phyloP scores from a whole-genome alignment of 2,888 invertebrate genomes.

The Ptychoptera contaminata region DNA sequence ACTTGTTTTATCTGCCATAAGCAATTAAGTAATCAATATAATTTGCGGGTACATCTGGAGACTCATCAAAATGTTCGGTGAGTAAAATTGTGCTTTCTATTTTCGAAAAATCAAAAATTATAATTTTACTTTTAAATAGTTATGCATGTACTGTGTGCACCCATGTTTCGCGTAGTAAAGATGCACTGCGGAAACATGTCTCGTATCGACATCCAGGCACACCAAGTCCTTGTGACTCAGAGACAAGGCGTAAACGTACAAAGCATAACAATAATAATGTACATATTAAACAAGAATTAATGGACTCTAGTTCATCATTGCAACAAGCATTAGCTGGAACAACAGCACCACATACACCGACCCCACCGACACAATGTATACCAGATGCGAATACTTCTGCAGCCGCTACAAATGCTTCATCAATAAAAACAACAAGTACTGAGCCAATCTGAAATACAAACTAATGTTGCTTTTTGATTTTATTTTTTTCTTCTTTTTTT shows the following conservation, averaged over 20 bases:
- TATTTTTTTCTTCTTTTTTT: too few relatives aligned
- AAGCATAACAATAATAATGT: slow-evolving; percentile 17
- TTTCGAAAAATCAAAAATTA: too few relatives aligned
- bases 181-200: slow-evolving; percentile 76
- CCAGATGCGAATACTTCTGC: not conserved
- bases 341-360: slow-evolving; percentile 8
- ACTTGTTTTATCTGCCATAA: slow-evolving; percentile 76
- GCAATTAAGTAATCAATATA: slow-evolving; percentile 80
- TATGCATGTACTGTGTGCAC: slow-evolving; percentile 77
- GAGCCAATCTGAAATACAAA: not conserved
- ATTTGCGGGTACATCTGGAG: slow-evolving; percentile 77
- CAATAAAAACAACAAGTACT: not conserved
- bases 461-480: too few relatives aligned
- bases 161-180: slow-evolving; percentile 74
- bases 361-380: slow-evolving; percentile 4
- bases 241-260: slow-evolving; percentile 29
- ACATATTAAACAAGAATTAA: slow-evolving; percentile 8
- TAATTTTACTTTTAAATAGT: slow-evolving; percentile 24
- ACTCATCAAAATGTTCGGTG: slow-evolving; percentile 68
- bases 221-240: slow-evolving; percentile 30
- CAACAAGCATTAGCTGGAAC: slow-evolving; percentile 11
- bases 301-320: slow-evolving; percentile 9
- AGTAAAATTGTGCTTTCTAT: slow-evolving; percentile 8
- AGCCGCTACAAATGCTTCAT: not conserved
- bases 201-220: slow-evolving; percentile 65